Evolutionary conservation across 2,113 vertebrate species (phyloP).

Genomic region (Salvelinus namaycush): DNA sequence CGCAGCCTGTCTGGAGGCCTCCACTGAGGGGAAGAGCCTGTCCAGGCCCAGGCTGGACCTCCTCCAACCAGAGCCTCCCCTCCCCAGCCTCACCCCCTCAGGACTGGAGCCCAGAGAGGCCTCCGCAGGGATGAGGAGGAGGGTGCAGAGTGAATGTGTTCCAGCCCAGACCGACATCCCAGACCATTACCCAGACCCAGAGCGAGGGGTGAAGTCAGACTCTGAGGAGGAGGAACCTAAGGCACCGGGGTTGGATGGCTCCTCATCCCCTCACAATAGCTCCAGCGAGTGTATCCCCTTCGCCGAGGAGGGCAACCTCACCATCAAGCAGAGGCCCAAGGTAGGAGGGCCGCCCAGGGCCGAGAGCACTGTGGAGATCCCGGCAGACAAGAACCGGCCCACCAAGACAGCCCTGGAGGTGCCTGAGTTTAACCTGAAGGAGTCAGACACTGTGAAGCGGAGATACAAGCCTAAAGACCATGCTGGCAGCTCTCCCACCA

Average conservation of each 20-base stretch:
- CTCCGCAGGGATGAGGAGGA: conserved; percentile 57
- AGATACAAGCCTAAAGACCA: conserved; percentile 85
- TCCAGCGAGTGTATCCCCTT: conserved; percentile 96
- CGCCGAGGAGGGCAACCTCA: conserved; percentile 95
- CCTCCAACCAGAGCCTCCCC: not conserved
- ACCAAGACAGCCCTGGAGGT: conserved; percentile 59
- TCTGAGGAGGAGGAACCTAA: conserved; percentile 77
- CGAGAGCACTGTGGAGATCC: conserved; percentile 49
- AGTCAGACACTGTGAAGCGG: conserved; percentile 94
- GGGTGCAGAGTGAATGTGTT: conserved; percentile 78
- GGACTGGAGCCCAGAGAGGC: conserved; percentile 21
- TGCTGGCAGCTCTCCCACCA: conserved; percentile 44
- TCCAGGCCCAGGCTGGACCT: not conserved
- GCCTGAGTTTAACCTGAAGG: conserved; percentile 91
- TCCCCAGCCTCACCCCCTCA: not conserved
- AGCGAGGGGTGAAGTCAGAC: conserved; percentile 73
- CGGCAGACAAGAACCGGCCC: conserved; percentile 8
- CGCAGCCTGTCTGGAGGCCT: conserved; percentile 64
- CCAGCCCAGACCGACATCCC: conserved; percentile 41
- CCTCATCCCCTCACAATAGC: conserved; percentile 84
- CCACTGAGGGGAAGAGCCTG: not conserved
- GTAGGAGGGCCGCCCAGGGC: conserved; percentile 66
- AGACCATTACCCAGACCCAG: not conserved
- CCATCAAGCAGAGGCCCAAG: conserved; percentile 97
- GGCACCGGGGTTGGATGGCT: conserved; percentile 43